These are phyloP conservation scores for Sphinx pinastri DNA, from an alignment of 2,888 invertebrate genomes.

Conservation along the genomic window DNA sequence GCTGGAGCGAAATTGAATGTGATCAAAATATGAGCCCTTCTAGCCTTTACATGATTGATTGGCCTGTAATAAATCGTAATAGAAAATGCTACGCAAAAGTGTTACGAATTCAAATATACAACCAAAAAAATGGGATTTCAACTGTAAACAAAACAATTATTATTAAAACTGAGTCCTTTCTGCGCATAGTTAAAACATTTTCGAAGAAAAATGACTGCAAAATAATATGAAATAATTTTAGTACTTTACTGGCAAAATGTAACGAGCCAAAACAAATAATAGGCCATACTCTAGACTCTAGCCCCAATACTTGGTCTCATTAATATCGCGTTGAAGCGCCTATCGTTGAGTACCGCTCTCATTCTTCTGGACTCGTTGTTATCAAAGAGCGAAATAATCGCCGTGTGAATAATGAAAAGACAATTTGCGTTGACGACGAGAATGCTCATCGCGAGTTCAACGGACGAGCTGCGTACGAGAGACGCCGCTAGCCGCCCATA, in stretches of 20 bases:
- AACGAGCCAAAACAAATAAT: background rate
- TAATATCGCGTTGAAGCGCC: background rate
- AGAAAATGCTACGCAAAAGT: slow-evolving; percentile 1
- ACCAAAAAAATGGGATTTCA: background rate
- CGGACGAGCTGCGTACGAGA: slow-evolving; percentile 57
- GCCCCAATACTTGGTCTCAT: background rate
- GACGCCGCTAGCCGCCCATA: slow-evolving; percentile 38
- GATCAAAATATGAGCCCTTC: slow-evolving; percentile 1
- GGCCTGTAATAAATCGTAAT: slow-evolving; percentile 3
- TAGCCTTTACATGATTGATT: slow-evolving; percentile 11
- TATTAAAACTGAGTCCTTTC: no score
- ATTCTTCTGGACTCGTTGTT: slow-evolving; percentile 28
- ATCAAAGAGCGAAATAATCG: slow-evolving; percentile 73
- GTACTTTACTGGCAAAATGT: no score
- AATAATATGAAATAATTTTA: no score
- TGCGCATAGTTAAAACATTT: no score
- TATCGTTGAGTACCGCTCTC: slow-evolving; percentile 23
- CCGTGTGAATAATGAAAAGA: slow-evolving; percentile 79
- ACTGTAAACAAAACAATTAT: background rate
- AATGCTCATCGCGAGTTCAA: slow-evolving; percentile 70
- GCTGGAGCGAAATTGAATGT: slow-evolving; percentile 10
- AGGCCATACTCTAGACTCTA: background rate
- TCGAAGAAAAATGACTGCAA: no score
- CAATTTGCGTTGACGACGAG: slow-evolving; percentile 74
- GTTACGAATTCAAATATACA: background rate